Base-by-base conservation (phyloP, 2,888 invertebrate species). In the Pilophorus perplexus region DNA sequence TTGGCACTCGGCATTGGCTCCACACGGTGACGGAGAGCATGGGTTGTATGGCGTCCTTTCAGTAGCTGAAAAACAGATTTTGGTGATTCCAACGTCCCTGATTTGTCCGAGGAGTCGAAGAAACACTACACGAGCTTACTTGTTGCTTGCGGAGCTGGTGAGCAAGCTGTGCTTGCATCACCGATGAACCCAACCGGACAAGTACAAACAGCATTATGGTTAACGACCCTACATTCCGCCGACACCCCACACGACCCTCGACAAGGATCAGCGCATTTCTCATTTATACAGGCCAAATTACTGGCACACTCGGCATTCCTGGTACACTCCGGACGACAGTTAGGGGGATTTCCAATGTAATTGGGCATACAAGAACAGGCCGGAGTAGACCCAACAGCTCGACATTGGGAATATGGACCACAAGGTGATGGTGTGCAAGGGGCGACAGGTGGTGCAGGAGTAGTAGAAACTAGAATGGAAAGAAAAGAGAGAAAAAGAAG, bases 111-210 rank as follows among this genome's bases (percentile, higher is more conserved):
- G n/a, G n/a, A n/a, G n/a, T n/a, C n/a, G n/a, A n/a, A n/a, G n/a
- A n/a, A n/a, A n/a, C n/a, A n/a, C n/a, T n/a, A n/a, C n/a, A 28
- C 23, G 28, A 2, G 20, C 75, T 76, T 74, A 78, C 78, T 73
- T 68, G 76, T 73, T 68, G 76, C 73, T 12, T 74, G 71, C 22
- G 76, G 74, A 12, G 75, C 74, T 23, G 77, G 72, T 23, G 77
- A 75, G 73, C 87, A 87, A 66, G 82, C 79, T 62, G 78, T 75
- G 52, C 83, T 79, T 27, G 92, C 87, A 77, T 93, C 89, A 57
- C 93, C 93, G 70, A 85, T 85, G 75, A 85, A 92, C 69, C 91
- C 91, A 76, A 87, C 86, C 71, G 87, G 84, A 75, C 93, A 93
- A 67, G 86, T 85, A 74, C 92, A 92, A 60, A 89, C 82, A 10